Base-by-base conservation (phyloP, 2,113 vertebrate species). In the Peromyscus maniculatus region DNA sequence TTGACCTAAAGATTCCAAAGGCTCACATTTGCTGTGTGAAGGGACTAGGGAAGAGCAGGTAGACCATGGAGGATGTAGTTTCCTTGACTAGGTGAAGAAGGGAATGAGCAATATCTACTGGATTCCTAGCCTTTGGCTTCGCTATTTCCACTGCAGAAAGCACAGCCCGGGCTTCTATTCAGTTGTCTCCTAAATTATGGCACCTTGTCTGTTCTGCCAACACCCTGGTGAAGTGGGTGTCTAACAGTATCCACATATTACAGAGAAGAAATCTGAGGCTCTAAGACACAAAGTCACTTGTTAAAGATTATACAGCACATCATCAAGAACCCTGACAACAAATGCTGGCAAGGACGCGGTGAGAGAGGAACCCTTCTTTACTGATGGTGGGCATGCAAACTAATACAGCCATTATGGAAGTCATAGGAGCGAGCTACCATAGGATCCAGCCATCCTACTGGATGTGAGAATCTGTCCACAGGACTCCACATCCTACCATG, bases 181-280 rank as follows among this genome's bases (percentile, higher is more conserved):
- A 46, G 11, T 22, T 21, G 49, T 77, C 92, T 84, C 46, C 26
- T 52, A 8, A 52, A 52, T 22, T 90, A 55, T 2, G 46, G 72
- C 66, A 93, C 16, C 46, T 88, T 24, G 69, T 55, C 66, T 75
- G 43, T 39, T 31, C n/a, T 87, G 49, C 72, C 43, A 77, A 77
- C 26, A 59, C 57, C 59, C 66, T 57, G 31, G 55, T 59, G 75
- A 97, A 22, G 46, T 78, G 6, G 39, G 19, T 86, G 86, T 43
- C 69, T 43, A 92, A 49, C 13, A 90, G 46, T 43, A 75, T 8
- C 33, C 24, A 83, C 57, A 84, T 43, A 26, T 84, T 64, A n/a
- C 82, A 84, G 57, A 39, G 80, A 95, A 95, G 74, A 96, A 96
- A 95, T 75, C 2, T 13, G 36, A 92, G 83, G n/a, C 24, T 89